A percentile compares a stretch with the other conserved stretches of the same genome.
phyloP scores from a whole-genome alignment of 1,140 invertebrate species.

The Magallana gigas region DNA sequence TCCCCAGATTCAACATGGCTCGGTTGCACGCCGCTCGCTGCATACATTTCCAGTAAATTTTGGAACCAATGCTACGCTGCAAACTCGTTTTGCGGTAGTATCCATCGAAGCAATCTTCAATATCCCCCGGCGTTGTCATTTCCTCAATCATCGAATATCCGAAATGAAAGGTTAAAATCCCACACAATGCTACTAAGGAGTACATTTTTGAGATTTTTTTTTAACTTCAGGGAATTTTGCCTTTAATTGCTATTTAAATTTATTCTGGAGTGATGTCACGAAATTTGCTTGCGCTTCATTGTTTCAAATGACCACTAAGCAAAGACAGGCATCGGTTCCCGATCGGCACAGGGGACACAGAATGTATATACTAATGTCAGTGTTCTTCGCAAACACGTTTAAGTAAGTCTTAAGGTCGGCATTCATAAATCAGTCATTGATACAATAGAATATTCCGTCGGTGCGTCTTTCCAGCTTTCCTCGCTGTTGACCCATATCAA shows the following conservation, averaged over 20 bases:
- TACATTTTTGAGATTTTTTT: not conserved
- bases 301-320: not conserved
- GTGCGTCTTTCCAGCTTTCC: not conserved
- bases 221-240: not conserved
- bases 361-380: not conserved
- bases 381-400: slow-evolving; percentile 12
- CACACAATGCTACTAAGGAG: not conserved
- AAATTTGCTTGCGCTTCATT: slow-evolving; percentile 30
- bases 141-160: slow-evolving; percentile 41
- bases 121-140: slow-evolving; percentile 15
- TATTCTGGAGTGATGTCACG: not conserved
- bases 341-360: not conserved
- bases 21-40: slow-evolving; percentile 29
- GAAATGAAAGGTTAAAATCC: not conserved
- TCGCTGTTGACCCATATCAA: not conserved
- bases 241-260: not conserved
- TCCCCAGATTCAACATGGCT: slow-evolving; percentile 9
- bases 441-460: not conserved
- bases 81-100: slow-evolving; percentile 19
- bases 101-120: slow-evolving; percentile 17
- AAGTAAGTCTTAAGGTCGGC: not conserved
- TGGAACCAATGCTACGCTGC: slow-evolving; percentile 34
- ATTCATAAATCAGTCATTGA: slow-evolving; percentile 29
- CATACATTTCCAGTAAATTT: slow-evolving; percentile 46
- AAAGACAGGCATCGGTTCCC: not conserved